These are phyloP conservation scores for Papilio demoleus DNA, from an alignment of 2,888 invertebrate species.

Conservation along the genomic window DNA sequence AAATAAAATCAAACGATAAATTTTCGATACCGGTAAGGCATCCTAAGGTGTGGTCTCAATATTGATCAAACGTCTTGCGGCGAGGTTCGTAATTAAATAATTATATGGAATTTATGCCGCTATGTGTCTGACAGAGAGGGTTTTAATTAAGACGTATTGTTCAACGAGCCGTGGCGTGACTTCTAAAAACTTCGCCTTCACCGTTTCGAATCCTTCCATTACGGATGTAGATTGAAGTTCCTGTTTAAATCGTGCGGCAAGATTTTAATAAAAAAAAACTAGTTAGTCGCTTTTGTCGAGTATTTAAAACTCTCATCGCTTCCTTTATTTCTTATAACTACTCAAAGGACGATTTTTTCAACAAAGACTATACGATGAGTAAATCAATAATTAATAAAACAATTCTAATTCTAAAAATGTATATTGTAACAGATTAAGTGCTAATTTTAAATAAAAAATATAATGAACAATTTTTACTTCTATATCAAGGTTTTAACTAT, in stretches of 20 bases:
- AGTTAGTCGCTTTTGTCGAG: slow-evolving; percentile 36
- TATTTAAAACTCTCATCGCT: slow-evolving; percentile 40
- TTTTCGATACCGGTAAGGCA: slow-evolving; percentile 45
- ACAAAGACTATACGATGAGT: not conserved
- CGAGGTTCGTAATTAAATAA: slow-evolving; percentile 69
- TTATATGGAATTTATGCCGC: slow-evolving; percentile 62
- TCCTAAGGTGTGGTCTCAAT: slow-evolving; percentile 45
- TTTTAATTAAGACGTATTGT: slow-evolving; percentile 80
- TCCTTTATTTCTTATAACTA: slow-evolving; percentile 40
- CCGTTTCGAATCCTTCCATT: slow-evolving; percentile 63
- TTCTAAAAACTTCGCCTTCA: slow-evolving; percentile 69
- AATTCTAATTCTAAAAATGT: not conserved
- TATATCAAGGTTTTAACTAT: not conserved
- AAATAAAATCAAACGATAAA: slow-evolving; percentile 48
- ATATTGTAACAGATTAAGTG: not conserved
- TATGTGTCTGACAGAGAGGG: slow-evolving; percentile 61
- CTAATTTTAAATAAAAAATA: not conserved
- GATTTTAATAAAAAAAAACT: slow-evolving; percentile 29
- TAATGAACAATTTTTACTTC: not conserved
- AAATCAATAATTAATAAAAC: not conserved
- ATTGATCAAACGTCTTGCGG: slow-evolving; percentile 61
- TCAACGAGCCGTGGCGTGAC: slow-evolving; percentile 70
- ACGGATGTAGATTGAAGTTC: slow-evolving; percentile 57
- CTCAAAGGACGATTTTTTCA: not conserved
- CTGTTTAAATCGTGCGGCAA: slow-evolving; percentile 39